Evolutionary conservation across 1,140 invertebrate species (phyloP).

Genomic region (Coelopa frigida): DNA sequence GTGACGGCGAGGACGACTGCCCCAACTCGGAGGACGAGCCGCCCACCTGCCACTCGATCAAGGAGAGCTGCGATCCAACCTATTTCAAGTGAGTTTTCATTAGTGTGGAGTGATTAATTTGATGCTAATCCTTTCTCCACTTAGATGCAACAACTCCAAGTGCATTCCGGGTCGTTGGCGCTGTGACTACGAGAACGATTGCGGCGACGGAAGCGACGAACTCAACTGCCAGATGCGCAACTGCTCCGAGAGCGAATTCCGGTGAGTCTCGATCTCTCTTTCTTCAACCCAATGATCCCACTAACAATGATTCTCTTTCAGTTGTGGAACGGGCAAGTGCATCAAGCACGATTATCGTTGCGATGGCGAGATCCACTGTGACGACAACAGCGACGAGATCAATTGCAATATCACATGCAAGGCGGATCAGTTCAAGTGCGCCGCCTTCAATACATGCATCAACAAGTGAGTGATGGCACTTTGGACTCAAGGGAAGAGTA

Average conservation of each 20-base stretch:
- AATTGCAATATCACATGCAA: conserved; percentile 32
- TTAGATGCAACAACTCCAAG: conserved; percentile 45
- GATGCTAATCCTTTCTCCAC: conserved; percentile 47
- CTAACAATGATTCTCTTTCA: conserved; percentile 29
- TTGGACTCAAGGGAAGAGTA: too few relatives aligned
- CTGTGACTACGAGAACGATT: conserved; percentile 78
- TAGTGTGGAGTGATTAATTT: conserved; percentile 48
- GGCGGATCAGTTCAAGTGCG: conserved; percentile 49
- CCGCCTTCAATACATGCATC: conserved; percentile 59
- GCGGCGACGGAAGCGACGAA: conserved; percentile 68
- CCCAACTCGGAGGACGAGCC: conserved; percentile 63
- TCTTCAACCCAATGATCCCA: background rate
- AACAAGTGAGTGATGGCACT: conserved; percentile 46
- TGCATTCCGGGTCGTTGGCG: conserved; percentile 68
- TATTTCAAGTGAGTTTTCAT: conserved; percentile 77
- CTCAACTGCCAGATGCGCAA: conserved; percentile 56
- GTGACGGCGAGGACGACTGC: conserved; percentile 70
- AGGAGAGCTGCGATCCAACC: conserved; percentile 59
- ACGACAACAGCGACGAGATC: conserved; percentile 68
- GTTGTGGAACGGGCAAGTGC: conserved; percentile 64
- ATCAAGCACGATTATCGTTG: conserved; percentile 58
- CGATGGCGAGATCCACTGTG: conserved; percentile 64
- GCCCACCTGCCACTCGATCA: conserved; percentile 49
- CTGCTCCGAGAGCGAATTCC: conserved; percentile 63
- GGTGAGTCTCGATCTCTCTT: conserved; percentile 17